Evolutionary conservation across 2,888 invertebrate species (phyloP).

Genomic region (Ceramica pisi): DNA sequence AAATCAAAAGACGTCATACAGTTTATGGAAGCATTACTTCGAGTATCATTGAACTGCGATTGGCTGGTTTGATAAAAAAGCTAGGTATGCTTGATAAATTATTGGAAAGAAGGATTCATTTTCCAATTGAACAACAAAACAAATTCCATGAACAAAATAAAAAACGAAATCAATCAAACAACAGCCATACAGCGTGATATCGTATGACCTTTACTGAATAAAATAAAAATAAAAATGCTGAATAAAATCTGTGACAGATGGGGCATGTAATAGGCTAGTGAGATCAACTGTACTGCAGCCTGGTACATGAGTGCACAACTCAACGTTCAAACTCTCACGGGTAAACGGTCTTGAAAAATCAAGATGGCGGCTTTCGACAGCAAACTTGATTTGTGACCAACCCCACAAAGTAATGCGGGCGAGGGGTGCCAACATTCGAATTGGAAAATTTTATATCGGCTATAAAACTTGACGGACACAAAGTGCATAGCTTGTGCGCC

Average conservation of each 20-base stretch:
- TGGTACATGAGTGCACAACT: conserved; percentile 65
- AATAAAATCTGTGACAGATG: conserved; percentile 54
- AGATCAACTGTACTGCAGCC: conserved; percentile 48
- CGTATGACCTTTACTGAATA: conserved; percentile 20
- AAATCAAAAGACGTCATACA: background rate
- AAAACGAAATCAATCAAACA: conserved; percentile 15
- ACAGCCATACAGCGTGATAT: conserved; percentile 1
- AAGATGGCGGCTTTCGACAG: conserved; percentile 77
- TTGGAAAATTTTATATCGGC: conserved; percentile 76
- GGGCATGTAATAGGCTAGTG: conserved; percentile 63
- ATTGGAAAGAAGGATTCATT: background rate
- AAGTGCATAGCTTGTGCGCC: conserved; percentile 40
- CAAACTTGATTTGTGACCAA: conserved; percentile 82
- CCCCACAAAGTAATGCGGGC: conserved; percentile 74
- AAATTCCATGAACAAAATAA: background rate
- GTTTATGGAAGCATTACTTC: background rate
- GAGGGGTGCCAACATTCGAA: conserved; percentile 78
- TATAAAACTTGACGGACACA: conserved; percentile 66
- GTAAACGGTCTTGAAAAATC: conserved; percentile 76
- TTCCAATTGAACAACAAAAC: conserved; percentile 1
- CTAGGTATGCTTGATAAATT: background rate
- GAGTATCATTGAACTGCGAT: too few species aligned
- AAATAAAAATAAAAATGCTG: conserved; percentile 34
- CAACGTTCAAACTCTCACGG: conserved; percentile 73
- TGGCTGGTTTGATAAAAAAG: background rate